A percentile compares a stretch with the other conserved stretches of the same genome.
Evolutionary conservation across 2,113 vertebrate genomes (phyloP).

Genomic region (Opisthocomus hoazin): DNA sequence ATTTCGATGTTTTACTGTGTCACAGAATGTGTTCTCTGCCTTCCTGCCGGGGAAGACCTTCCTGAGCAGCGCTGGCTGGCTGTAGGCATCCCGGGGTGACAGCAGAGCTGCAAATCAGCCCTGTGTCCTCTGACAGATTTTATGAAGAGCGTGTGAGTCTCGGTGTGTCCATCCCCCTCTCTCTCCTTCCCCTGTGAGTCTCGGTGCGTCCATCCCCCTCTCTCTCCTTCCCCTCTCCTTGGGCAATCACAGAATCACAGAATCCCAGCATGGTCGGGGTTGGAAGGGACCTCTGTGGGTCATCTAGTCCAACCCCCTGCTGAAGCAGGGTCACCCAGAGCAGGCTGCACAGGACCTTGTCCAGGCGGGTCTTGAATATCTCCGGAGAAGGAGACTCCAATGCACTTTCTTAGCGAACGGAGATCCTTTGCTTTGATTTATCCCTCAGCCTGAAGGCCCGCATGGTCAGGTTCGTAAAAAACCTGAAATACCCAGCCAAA

Average conservation of each 20-base stretch:
- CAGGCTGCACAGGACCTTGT: too few species aligned
- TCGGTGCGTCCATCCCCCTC: neutral
- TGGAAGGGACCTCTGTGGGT: too few species aligned
- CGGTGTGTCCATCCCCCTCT: neutral
- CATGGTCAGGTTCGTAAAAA: neutral
- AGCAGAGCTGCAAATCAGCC: neutral
- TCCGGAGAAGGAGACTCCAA: too few species aligned
- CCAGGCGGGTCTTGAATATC: too few species aligned
- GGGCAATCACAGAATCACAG: too few species aligned
- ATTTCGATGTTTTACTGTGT: slow-evolving; percentile 32
- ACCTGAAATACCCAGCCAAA: neutral
- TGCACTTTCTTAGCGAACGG: neutral
- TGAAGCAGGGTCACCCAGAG: too few species aligned
- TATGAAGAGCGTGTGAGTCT: neutral
- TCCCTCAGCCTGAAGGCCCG: neutral
- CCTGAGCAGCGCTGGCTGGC: neutral
- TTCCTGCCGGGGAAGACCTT: neutral
- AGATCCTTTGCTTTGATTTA: neutral
- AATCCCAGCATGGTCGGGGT: too few species aligned
- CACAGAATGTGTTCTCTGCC: slow-evolving; percentile 32
- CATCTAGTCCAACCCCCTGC: too few species aligned
- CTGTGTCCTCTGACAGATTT: neutral
- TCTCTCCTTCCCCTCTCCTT: neutral
- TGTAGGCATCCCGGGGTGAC: neutral
- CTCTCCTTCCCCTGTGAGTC: neutral